Evolutionary conservation across 2,113 vertebrate genomes (phyloP), one percentile per base, ranked within the genome.

Genomic region (Donacobius atricapilla): DNA sequence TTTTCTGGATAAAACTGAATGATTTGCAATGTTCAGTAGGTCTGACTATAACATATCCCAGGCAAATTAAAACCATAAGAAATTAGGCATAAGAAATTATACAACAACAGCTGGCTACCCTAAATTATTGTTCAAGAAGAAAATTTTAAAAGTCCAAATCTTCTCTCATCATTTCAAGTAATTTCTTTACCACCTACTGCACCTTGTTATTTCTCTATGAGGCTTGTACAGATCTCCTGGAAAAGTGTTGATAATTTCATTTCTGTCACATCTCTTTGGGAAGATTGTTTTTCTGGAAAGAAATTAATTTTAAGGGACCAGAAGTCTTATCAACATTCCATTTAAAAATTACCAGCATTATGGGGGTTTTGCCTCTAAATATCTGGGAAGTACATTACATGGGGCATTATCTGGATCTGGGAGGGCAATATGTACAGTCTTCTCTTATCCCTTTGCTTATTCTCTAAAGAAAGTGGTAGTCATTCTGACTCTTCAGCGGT

Each of bases 371-470:
- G 13, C 10, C 8, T 82, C 35, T 76, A 37, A 84, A 44, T 70
- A 71, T 75, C 22, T 68, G n/a, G 10, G 19, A 75, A 45, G 17
- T 64, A 20, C 22, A 10, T 68, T 19, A 68, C 21, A 31, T 45
- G 9, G 8, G 8, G 66, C 18, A 45, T 68, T 65, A 63, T 20
- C 31, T 71, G 51, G 9, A 44, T 81, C 47, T 78, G 27, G 7
- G 13, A 27, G 5, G 8, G 15, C 64, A 64, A 9, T 31, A 60
- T 3, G 2, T 57, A 39, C 0, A 1, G 10, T 60, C 27, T 14
- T 77, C 13, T 86, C 30, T 22, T 60, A 69, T 69, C 45, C 18
- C 21, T 69, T 50, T n/a, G 35, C 24, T 85, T 48, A 28, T 68
- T 83, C 48, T 88, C 11, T 31, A 39, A 71, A 75, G 31, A 72